These are phyloP conservation scores for Muntiacus reevesi DNA, from an alignment of 2,113 vertebrate genomes.

Conservation along the genomic window DNA sequence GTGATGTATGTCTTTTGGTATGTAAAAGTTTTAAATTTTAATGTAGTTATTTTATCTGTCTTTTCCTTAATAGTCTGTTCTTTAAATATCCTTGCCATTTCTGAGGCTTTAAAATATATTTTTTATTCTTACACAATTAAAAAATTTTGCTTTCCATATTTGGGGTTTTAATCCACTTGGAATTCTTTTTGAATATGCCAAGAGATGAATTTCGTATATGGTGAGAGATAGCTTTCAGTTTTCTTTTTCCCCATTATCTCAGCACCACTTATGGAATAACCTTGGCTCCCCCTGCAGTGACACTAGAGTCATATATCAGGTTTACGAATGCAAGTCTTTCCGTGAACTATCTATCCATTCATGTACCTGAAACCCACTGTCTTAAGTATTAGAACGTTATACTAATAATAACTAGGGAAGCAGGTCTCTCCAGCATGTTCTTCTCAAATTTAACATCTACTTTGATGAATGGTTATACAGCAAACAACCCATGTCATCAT, in stretches of 20 bases:
- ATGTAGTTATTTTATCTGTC: neutral
- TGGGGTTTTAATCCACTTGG: constrained; percentile 4
- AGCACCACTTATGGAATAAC: neutral
- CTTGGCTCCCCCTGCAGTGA: neutral
- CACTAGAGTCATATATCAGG: neutral
- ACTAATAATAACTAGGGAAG: neutral
- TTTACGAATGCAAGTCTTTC: neutral
- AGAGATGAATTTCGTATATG: neutral
- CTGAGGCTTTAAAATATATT: constrained; percentile 37
- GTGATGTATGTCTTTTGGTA: neutral
- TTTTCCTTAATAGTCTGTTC: neutral
- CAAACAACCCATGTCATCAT: neutral
- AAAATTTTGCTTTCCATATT: neutral
- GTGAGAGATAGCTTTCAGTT: neutral
- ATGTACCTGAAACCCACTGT: neutral
- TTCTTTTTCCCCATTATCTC: neutral
- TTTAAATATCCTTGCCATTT: neutral
- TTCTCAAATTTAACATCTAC: constrained; percentile 8
- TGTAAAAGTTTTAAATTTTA: neutral
- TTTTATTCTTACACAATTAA: neutral
- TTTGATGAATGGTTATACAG: neutral
- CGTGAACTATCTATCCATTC: neutral
- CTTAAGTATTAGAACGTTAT: neutral
- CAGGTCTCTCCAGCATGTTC: neutral
- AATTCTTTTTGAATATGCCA: neutral